These are phyloP conservation scores for Clostera curtula DNA, from an alignment of 2,888 invertebrate genomes.

Conservation along the genomic window DNA sequence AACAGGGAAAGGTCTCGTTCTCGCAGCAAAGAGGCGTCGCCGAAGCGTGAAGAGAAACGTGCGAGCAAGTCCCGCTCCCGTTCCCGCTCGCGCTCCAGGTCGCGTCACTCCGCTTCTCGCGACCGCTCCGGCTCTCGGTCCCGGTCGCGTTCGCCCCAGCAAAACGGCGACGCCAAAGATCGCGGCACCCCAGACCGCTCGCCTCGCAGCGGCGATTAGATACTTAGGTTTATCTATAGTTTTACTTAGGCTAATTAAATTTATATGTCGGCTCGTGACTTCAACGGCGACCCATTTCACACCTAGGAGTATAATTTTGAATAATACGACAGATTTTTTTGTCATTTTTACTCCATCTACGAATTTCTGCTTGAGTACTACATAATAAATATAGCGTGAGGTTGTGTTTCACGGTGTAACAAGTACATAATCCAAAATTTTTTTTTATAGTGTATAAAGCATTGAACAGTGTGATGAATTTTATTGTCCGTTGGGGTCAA, in stretches of 20 bases:
- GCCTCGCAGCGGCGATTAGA: conserved; percentile 61
- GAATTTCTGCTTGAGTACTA: no score
- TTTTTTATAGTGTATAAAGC: no score
- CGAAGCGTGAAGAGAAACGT: conserved; percentile 57
- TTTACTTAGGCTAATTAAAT: conserved; percentile 21
- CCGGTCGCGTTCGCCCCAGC: conserved; percentile 50
- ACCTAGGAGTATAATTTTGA: no score
- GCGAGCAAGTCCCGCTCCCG: conserved; percentile 55
- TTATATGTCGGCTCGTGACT: conserved; percentile 31
- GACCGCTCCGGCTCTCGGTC: conserved; percentile 41
- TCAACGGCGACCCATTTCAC: no score
- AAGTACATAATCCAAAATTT: no score
- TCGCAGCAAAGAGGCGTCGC: conserved; percentile 76
- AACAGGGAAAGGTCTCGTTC: conserved; percentile 80
- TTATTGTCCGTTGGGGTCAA: no score
- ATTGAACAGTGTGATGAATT: no score
- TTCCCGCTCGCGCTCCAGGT: conserved; percentile 39
- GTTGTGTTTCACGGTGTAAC: no score
- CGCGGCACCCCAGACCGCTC: conserved; percentile 54
- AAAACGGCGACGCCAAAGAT: conserved; percentile 51
- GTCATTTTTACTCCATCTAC: no score
- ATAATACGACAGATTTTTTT: no score
- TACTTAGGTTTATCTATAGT: conserved; percentile 9
- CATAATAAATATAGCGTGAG: no score
- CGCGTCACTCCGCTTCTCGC: no score